Conservation (phyloP, 2,113 vertebrate species). For the Melanocharis versteri region DNA sequence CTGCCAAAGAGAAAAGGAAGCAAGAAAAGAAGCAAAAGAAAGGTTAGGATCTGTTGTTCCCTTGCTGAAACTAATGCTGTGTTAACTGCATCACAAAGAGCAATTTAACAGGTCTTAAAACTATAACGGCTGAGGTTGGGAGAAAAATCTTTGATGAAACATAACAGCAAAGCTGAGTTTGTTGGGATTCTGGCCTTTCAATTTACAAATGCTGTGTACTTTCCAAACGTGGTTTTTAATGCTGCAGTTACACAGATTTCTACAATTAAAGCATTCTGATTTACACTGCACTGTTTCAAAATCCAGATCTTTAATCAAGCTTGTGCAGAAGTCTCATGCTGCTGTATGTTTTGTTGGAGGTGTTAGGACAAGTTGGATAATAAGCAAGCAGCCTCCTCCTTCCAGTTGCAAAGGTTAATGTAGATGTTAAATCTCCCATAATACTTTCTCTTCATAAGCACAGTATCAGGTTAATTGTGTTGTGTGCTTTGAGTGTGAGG, state of each 20-base stretch:
- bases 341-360: background rate
- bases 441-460: background rate
- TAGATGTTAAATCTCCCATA: background rate
- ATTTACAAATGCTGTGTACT: background rate
- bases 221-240: background rate
- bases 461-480: background rate
- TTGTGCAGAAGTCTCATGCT: background rate
- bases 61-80: background rate
- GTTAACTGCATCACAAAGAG: background rate
- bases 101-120: background rate
- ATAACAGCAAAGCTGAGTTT: background rate
- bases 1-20: conserved; percentile 76
- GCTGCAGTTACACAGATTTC: background rate
- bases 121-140: background rate
- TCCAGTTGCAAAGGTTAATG: background rate
- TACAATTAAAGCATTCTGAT: background rate
- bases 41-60: conserved; percentile 59
- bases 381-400: background rate
- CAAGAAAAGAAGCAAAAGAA: conserved; percentile 72
- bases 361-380: background rate
- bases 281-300: background rate
- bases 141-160: background rate
- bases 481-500: background rate
- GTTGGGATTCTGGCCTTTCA: background rate
- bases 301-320: background rate